phyloP scores from a whole-genome alignment of 2,888 invertebrate species.

The Stenurella melanura region DNA sequence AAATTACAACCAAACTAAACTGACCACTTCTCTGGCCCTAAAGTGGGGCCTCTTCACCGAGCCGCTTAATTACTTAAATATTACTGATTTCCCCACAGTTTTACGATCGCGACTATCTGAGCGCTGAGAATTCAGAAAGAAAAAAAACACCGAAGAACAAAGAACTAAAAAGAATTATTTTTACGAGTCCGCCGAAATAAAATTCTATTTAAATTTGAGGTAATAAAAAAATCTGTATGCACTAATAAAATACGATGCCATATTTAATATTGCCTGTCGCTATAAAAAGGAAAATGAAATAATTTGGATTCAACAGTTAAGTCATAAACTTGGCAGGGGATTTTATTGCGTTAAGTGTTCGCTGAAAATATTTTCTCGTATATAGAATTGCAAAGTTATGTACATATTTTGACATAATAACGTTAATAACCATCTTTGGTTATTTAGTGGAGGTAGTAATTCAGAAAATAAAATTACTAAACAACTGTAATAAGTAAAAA shows the following conservation, averaged over 20 bases:
- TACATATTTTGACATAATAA: conserved; percentile 38
- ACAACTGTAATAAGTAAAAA: no score
- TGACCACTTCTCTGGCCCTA: no score
- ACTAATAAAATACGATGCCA: conserved; percentile 55
- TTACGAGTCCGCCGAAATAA: conserved; percentile 56
- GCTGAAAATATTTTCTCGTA: conserved; percentile 49
- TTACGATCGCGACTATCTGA: conserved; percentile 54
- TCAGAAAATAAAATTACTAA: neutral
- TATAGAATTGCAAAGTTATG: conserved; percentile 21
- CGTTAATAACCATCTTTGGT: conserved; percentile 3
- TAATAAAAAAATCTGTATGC: conserved; percentile 60
- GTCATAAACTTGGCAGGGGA: conserved; percentile 52
- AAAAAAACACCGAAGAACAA: conserved; percentile 52
- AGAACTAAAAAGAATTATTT: conserved; percentile 57
- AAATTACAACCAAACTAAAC: no score
- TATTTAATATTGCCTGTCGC: conserved; percentile 55
- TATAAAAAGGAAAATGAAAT: conserved; percentile 59
- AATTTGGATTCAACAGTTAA: conserved; percentile 56
- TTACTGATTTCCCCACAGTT: conserved; percentile 55
- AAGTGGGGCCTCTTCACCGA: no score
- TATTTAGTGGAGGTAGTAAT: conserved; percentile 12
- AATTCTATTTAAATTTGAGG: conserved; percentile 58
- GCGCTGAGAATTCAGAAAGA: conserved; percentile 55
- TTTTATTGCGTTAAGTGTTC: conserved; percentile 52
- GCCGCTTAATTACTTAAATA: conserved; percentile 52